Conservation (phyloP, 2,113 vertebrate genomes). For the Mus pahari region DNA sequence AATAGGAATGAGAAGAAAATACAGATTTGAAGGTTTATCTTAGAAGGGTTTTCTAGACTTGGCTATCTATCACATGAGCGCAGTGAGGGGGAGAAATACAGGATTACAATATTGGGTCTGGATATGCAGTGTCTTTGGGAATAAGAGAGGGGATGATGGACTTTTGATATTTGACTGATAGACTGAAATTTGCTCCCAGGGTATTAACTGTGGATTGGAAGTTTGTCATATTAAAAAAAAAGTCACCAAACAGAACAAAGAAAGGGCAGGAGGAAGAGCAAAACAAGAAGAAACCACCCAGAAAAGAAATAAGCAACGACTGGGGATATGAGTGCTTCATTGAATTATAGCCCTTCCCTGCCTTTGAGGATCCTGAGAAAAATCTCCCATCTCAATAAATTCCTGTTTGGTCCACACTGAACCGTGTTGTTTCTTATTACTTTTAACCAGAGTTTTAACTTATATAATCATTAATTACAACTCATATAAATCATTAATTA, state of each 20-base stretch:
- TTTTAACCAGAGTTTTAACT: neutral
- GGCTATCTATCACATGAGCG: neutral
- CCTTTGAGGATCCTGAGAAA: too few species aligned
- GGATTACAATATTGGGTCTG: too few species aligned
- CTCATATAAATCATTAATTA: neutral
- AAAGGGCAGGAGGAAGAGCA: neutral
- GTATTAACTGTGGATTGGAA: neutral
- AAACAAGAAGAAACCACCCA: neutral
- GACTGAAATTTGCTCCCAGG: neutral
- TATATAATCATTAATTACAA: neutral
- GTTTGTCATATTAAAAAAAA: neutral
- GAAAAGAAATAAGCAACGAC: neutral
- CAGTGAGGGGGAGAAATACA: neutral
- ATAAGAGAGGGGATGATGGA: too few species aligned
- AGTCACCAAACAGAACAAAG: neutral
- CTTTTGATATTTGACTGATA: neutral
- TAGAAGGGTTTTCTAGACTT: neutral
- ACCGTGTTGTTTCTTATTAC: neutral
- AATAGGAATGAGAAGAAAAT: neutral
- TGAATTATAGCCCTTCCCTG: neutral
- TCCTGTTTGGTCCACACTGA: neutral
- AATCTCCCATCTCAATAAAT: neutral
- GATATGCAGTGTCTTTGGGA: too few species aligned
- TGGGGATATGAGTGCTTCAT: too few species aligned
- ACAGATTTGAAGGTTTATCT: neutral